Evolutionary conservation across 2,113 vertebrate genomes (phyloP).

Genomic region (Mobula hypostoma): DNA sequence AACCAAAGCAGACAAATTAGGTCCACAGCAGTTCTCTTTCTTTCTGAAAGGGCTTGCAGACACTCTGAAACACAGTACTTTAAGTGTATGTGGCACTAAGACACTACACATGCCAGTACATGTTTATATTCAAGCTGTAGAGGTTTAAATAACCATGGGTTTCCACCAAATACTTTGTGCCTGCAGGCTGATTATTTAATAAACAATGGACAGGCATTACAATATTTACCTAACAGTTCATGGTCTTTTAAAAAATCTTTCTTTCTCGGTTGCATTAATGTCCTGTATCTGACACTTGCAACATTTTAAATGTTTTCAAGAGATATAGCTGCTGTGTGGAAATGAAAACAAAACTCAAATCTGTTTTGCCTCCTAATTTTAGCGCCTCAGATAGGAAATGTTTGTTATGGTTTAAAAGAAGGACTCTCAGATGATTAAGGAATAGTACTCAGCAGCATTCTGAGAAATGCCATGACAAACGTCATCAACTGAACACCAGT

Average conservation of each 20-base stretch:
- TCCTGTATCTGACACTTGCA: constrained; percentile 34
- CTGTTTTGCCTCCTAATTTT: constrained; percentile 21
- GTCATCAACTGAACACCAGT: too few relatives aligned
- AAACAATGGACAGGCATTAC: constrained; percentile 31
- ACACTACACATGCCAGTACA: constrained; percentile 30
- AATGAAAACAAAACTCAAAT: constrained; percentile 17
- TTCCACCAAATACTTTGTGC: constrained; percentile 35
- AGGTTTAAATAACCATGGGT: constrained; percentile 34
- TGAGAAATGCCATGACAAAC: too few relatives aligned
- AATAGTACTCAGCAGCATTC: neutral
- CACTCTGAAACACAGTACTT: neutral
- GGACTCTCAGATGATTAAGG: neutral
- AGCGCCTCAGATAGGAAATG: constrained; percentile 38
- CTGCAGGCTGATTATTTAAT: constrained; percentile 35
- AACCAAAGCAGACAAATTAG: constrained; percentile 5
- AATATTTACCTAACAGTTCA: constrained; percentile 36
- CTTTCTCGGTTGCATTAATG: constrained; percentile 25
- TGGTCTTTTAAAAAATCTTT: constrained; percentile 27
- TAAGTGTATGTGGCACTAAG: constrained; percentile 25
- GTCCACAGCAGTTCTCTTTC: neutral
- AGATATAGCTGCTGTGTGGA: constrained; percentile 24
- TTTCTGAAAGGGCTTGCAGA: constrained; percentile 7
- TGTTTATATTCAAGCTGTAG: constrained; percentile 32
- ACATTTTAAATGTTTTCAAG: constrained; percentile 27
- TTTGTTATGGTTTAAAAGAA: constrained; percentile 31